phyloP scores from a whole-genome alignment of 2,113 vertebrate species.

The Phocoena sinus region DNA sequence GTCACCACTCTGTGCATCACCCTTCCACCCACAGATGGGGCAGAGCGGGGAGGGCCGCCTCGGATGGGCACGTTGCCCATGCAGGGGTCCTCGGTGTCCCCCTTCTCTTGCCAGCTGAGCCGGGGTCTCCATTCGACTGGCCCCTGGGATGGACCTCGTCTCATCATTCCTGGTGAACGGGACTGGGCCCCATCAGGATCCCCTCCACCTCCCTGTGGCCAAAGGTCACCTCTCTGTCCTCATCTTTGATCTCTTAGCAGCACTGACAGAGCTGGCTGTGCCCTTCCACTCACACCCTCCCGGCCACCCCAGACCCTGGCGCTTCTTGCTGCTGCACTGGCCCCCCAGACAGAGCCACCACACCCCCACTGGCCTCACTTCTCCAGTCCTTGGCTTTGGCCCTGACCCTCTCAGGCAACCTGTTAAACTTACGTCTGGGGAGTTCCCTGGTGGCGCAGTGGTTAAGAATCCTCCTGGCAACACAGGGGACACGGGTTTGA shows the following conservation, averaged over 20 bases:
- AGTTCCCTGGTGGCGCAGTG: too few species aligned
- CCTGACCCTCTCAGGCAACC: background rate
- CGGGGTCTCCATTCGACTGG: background rate
- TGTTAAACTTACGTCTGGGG: background rate
- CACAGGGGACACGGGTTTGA: too few species aligned
- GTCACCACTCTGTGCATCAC: background rate
- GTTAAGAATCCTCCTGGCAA: too few species aligned
- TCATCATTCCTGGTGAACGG: background rate
- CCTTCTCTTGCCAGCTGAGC: background rate
- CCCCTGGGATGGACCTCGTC: background rate
- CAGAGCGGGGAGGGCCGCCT: background rate
- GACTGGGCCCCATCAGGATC: background rate
- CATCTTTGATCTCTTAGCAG: background rate
- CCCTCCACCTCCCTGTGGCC: background rate
- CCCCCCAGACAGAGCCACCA: background rate
- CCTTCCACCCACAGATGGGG: background rate
- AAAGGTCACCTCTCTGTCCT: background rate
- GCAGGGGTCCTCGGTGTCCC: too few species aligned
- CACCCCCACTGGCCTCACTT: background rate
- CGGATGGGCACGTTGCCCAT: fast-evolving
- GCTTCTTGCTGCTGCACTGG: background rate
- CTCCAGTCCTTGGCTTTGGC: background rate
- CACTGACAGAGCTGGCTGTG: background rate
- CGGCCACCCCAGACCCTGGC: background rate
- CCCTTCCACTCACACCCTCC: background rate